Evolutionary conservation across 2,113 vertebrate species (phyloP), one percentile per base, ranked within the genome.

Genomic region (Chiloscyllium plagiosum): DNA sequence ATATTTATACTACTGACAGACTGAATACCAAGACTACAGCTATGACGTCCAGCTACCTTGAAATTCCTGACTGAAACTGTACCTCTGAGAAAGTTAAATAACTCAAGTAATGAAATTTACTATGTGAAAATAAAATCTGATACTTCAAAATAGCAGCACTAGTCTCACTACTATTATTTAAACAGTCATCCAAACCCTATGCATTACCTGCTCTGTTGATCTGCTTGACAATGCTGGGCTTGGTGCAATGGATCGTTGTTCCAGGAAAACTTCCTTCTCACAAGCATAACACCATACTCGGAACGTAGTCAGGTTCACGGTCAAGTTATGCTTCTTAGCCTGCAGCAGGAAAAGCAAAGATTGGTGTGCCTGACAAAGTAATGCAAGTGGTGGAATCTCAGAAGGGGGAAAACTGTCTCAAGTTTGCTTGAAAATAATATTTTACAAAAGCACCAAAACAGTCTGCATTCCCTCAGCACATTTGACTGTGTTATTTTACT

Each of bases 281-380:
- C 99, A 99, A 70, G 98, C 98, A 0, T 99, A 99, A 96, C 99
- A 99, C 99, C 99, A 99, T 96, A 99, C 97, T 0, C 99, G 98
- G 97, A 99, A 98, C 0, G 99, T 99, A 8, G 99, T 99, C 97
- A 99, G 97, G 96, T 99, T 99, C 96, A 99, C 99, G 0, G 99
- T 99, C 97, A 99, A 97, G 97, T 99, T 98, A 98, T 99, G 99
- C 96, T 98, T 98, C 97, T 98, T 99, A 2, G 97, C 97, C 99
- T 99, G 52, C 0, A 80, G 19, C 42, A 5, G 78, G 3, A 33
- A 70, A 65, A 92, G n/a, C 0, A n/a, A 96, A 50, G 61, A 94
- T 6, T 2, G 10, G 1, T 7, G 19, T 66, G 19, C 20, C 37
- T 66, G n/a, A 66, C 89, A 92, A 52, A 26, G 22, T 7, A 22